These are phyloP conservation scores for Lycopodina hypogea DNA, from an alignment of 37 sponge, comb jelly and placozoan genomes.

Conservation along the genomic window DNA sequence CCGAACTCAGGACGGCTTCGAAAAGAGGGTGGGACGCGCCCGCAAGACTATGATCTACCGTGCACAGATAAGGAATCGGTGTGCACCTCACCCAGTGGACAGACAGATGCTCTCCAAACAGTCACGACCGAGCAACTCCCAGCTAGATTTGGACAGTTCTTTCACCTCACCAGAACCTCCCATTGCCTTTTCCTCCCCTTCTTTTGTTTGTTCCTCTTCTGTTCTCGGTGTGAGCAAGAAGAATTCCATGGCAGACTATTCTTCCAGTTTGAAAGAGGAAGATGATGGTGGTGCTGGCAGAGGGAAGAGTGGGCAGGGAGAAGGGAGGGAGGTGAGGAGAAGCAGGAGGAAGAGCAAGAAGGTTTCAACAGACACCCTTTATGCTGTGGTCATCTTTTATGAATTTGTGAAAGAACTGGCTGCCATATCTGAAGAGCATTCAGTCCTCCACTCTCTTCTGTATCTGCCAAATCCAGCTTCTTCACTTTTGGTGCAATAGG, in stretches of 20 bases:
- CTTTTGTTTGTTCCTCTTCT: too few species aligned
- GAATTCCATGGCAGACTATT: neutral
- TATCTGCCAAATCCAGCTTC: constrained; percentile 9
- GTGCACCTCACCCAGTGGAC: constrained; percentile 18
- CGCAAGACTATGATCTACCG: constrained; percentile 78
- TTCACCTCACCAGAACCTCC: neutral
- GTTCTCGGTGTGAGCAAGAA: neutral
- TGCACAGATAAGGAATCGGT: constrained; percentile 43
- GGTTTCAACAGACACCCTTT: constrained; percentile 55
- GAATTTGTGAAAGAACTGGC: constrained; percentile 81
- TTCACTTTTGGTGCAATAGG: neutral
- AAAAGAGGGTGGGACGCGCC: constrained; percentile 59
- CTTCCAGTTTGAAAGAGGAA: neutral
- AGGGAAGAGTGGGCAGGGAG: neutral
- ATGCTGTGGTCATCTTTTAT: constrained; percentile 75
- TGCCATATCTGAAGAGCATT: constrained; percentile 71
- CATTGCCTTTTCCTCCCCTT: too few species aligned
- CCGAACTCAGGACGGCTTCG: constrained; percentile 49
- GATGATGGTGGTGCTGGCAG: neutral
- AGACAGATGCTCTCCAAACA: constrained; percentile 17
- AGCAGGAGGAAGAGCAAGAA: constrained; percentile 46
- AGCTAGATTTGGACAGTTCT: neutral
- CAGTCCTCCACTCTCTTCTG: constrained; percentile 33
- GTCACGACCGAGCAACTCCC: constrained; percentile 5
- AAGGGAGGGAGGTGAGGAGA: neutral